A percentile compares a stretch with the other conserved stretches of the same genome.
phyloP scores from a whole-genome alignment of 1,140 invertebrate genomes.

The Drosophila erecta region DNA sequence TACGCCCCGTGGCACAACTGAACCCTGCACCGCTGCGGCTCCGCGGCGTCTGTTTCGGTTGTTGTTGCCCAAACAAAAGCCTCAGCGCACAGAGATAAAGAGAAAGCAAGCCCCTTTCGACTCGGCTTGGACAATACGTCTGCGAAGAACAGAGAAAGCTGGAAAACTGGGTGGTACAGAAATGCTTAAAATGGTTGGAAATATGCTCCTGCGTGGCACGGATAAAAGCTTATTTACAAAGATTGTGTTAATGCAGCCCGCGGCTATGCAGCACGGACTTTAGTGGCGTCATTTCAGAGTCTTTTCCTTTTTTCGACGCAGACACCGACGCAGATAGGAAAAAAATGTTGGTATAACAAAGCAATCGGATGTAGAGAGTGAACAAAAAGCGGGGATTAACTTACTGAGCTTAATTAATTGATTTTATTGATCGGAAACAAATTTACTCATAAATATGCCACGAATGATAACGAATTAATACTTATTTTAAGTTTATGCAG shows the following conservation, averaged over 20 bases:
- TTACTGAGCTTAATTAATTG: background rate
- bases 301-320: conserved; percentile 46
- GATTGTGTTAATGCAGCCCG: conserved; percentile 75
- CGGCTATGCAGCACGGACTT: conserved; percentile 77
- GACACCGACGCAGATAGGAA: conserved; percentile 3
- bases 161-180: background rate
- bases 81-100: conserved; percentile 56
- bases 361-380: conserved; percentile 4
- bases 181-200: background rate
- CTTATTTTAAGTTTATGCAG: too few species aligned
- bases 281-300: conserved; percentile 53
- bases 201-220: conserved; percentile 34
- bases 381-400: background rate
- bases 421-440: background rate
- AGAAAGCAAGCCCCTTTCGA: conserved; percentile 38
- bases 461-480: too few species aligned
- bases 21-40: conserved; percentile 49
- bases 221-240: conserved; percentile 79
- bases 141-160: conserved; percentile 20
- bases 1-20: conserved; percentile 64
- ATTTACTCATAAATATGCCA: background rate
- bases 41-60: conserved; percentile 17
- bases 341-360: conserved; percentile 16
- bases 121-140: conserved; percentile 62
- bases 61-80: conserved; percentile 62